Percentiles rank a stretch among this genome's conserved stretches.
Conservation (phyloP, 2,888 invertebrate species). For the Dryobota labecula region DNA sequence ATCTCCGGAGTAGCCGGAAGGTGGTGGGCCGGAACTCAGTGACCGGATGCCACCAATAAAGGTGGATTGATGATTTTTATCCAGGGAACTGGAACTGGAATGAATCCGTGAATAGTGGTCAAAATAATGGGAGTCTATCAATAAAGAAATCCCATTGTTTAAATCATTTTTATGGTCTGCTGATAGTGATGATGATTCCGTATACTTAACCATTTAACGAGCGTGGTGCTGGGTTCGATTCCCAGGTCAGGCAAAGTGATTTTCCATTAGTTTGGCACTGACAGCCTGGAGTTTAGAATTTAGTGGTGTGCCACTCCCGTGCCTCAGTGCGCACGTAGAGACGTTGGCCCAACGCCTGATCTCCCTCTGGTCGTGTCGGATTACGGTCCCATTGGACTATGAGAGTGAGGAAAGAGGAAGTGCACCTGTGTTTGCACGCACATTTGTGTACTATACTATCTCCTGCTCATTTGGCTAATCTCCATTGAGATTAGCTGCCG, state of each 20-base stretch:
- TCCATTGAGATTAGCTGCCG: no score
- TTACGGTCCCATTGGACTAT: neutral
- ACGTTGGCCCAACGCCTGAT: no score
- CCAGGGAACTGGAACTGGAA: no score
- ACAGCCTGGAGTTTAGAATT: neutral
- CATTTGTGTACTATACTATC: no score
- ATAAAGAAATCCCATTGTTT: neutral
- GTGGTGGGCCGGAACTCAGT: no score
- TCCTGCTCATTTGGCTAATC: no score
- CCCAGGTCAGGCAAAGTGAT: no score
- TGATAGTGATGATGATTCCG: neutral
- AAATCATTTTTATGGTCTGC: neutral
- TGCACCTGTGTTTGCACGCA: neutral
- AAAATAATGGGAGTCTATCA: neutral
- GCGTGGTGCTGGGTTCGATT: neutral
- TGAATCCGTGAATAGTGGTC: neutral
- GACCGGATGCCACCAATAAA: no score
- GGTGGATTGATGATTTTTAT: no score
- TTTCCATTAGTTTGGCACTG: neutral
- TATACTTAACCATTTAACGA: neutral
- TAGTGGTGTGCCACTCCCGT: neutral
- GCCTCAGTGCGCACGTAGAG: neutral
- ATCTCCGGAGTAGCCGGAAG: no score
- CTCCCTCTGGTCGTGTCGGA: no score
- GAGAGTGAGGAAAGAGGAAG: neutral